phyloP scores from a whole-genome alignment of 1,140 invertebrate genomes.

The Drosophila tristis region DNA sequence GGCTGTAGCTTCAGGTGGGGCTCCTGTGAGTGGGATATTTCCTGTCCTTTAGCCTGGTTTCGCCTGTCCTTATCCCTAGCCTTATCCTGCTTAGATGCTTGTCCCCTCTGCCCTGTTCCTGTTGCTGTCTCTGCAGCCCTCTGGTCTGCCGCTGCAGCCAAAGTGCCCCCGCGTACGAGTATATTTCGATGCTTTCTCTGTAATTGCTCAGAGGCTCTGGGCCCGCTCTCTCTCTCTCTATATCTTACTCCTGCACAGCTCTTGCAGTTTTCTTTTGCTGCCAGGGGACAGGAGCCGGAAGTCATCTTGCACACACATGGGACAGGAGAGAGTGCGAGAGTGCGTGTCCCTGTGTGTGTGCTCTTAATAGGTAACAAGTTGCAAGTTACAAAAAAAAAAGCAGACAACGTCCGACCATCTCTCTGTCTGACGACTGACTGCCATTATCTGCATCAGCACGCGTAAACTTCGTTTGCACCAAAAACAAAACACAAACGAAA shows the following conservation, averaged over 20 bases:
- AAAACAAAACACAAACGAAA: slow-evolving; percentile 29
- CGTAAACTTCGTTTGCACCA: slow-evolving; percentile 77
- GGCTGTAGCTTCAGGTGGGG: slow-evolving; percentile 24
- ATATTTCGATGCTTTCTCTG: slow-evolving; percentile 66
- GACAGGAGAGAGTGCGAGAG: background rate
- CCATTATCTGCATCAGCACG: slow-evolving; percentile 78
- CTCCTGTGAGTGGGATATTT: slow-evolving; percentile 3
- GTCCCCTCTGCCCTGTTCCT: background rate
- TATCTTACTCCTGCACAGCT: no score
- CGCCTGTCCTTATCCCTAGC: slow-evolving; percentile 28
- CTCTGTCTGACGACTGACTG: slow-evolving; percentile 59
- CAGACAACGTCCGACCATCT: slow-evolving; percentile 49
- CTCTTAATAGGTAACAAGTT: slow-evolving; percentile 63
- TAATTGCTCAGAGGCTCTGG: slow-evolving; percentile 62
- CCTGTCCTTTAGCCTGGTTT: slow-evolving; percentile 69
- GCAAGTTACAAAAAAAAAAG: slow-evolving; percentile 1
- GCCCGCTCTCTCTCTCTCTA: background rate
- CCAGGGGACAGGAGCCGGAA: slow-evolving; percentile 42
- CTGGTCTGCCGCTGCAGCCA: no score
- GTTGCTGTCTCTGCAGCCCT: no score
- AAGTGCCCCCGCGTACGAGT: slow-evolving; percentile 21
- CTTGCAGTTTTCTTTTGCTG: no score
- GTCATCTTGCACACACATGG: slow-evolving; percentile 39
- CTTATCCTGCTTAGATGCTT: slow-evolving; percentile 41
- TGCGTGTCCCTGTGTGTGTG: slow-evolving; percentile 28